These are phyloP conservation scores for Amphipoea lucens DNA, from an alignment of 2,888 invertebrate species.

Conservation along the genomic window DNA sequence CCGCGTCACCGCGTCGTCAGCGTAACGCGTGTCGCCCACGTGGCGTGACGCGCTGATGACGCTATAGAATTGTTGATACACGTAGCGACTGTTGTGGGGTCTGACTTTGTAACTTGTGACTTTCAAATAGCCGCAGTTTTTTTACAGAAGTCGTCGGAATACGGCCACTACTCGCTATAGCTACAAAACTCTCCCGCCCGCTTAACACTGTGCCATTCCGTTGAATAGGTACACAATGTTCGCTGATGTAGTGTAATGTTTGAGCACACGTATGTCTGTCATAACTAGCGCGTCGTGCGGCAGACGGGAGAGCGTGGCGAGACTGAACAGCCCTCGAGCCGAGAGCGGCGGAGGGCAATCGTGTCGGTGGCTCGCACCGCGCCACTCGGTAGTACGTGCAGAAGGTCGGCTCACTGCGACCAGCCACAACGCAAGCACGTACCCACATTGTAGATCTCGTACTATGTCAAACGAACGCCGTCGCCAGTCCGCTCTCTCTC, in stretches of 20 bases:
- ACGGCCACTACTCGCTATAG: neutral
- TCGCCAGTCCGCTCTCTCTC: neutral
- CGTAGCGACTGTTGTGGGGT: neutral
- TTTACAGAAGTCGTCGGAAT: neutral
- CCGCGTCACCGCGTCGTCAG: neutral
- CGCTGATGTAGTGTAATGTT: constrained; percentile 21
- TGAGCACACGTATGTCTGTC: constrained; percentile 11
- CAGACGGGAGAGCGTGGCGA: constrained; percentile 34
- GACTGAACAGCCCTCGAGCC: constrained; percentile 35
- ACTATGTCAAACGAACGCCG: too few relatives aligned
- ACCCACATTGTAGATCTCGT: neutral
- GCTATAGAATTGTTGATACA: neutral
- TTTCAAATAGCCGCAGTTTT: neutral
- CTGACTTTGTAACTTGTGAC: neutral
- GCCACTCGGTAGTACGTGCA: neutral
- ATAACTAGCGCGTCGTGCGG: constrained; percentile 1
- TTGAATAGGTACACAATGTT: constrained; percentile 15
- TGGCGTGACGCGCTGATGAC: constrained; percentile 4
- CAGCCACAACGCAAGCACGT: neutral
- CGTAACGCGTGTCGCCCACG: constrained; percentile 3
- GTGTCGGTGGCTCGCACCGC: neutral
- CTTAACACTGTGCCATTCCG: neutral
- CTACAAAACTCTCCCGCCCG: neutral
- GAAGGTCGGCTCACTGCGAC: neutral
- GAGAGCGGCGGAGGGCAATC: constrained; percentile 35